Conservation (phyloP, 2,797 vertebrate genomes). For the Limnodromus scolopaceus region DNA sequence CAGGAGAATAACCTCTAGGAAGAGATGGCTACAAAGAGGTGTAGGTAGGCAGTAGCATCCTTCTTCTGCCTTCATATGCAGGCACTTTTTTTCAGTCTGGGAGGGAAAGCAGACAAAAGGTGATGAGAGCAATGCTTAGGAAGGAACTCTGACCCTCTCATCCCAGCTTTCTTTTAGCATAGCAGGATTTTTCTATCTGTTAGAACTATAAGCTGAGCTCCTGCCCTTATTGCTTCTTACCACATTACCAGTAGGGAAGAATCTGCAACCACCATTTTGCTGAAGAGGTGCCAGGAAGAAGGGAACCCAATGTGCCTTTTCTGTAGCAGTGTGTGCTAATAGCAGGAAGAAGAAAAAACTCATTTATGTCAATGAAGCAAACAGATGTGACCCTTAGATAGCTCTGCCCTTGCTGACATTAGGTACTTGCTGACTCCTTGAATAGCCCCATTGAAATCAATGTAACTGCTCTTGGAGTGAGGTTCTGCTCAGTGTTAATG, state of each 20-base stretch:
- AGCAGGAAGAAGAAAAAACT: constrained; percentile 11
- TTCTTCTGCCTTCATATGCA: neutral
- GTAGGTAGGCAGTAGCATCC: neutral
- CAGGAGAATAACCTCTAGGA: neutral
- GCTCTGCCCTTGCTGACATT: constrained; percentile 29
- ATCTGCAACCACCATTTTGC: neutral
- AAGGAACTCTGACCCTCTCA: neutral
- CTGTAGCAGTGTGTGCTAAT: neutral
- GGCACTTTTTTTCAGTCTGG: neutral
- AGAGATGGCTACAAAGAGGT: neutral
- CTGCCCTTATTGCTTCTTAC: neutral
- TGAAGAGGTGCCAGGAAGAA: constrained; percentile 8
- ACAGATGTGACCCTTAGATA: constrained; percentile 33
- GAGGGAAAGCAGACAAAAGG: neutral
- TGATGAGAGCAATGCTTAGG: neutral
- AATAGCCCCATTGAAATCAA: constrained; percentile 23
- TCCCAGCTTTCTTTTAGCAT: neutral
- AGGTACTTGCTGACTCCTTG: constrained; percentile 37
- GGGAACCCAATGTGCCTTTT: neutral
- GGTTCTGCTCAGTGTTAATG: constrained; percentile 47
- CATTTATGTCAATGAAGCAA: neutral
- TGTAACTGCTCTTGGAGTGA: neutral
- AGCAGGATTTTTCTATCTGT: neutral
- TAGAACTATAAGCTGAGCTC: neutral
- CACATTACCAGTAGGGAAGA: neutral